These are phyloP conservation scores for Eulemur mongoz DNA, from an alignment of 2,797 vertebrate genomes.

Conservation along the genomic window DNA sequence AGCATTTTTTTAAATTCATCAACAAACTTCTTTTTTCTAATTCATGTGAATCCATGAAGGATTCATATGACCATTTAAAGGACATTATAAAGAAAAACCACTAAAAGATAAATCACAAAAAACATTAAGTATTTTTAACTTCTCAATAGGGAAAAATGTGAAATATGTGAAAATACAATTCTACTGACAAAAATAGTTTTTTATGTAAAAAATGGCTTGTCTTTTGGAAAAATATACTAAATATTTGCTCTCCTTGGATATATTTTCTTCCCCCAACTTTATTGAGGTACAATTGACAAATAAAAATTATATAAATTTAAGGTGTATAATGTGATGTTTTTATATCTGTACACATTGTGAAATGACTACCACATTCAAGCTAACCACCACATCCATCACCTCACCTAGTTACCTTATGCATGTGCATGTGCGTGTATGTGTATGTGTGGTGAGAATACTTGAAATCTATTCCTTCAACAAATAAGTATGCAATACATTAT, in stretches of 20 bases:
- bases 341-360: not conserved
- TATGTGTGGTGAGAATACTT: not conserved
- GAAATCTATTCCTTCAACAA: not conserved
- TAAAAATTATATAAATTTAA: not conserved
- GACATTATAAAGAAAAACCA: conserved; percentile 23
- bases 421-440: too few relatives aligned
- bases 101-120: conserved; percentile 16
- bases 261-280: not conserved
- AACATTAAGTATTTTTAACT: not conserved
- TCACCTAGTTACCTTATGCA: not conserved
- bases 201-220: not conserved
- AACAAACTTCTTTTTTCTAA: conserved; percentile 54
- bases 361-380: not conserved
- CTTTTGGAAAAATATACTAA: conserved; percentile 22
- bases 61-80: conserved; percentile 28
- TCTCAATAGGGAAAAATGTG: not conserved
- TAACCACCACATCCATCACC: not conserved
- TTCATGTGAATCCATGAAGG: conserved; percentile 58
- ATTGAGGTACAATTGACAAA: not conserved
- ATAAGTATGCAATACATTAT: too few relatives aligned
- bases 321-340: not conserved
- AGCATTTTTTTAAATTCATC: conserved; percentile 60
- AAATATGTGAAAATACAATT: conserved; percentile 1
- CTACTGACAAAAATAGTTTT: not conserved
- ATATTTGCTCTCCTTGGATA: not conserved